Evolutionary conservation across 2,888 invertebrate genomes (phyloP), one percentile per base, ranked within the genome.

Genomic region (Carpatolechia fugitivella): DNA sequence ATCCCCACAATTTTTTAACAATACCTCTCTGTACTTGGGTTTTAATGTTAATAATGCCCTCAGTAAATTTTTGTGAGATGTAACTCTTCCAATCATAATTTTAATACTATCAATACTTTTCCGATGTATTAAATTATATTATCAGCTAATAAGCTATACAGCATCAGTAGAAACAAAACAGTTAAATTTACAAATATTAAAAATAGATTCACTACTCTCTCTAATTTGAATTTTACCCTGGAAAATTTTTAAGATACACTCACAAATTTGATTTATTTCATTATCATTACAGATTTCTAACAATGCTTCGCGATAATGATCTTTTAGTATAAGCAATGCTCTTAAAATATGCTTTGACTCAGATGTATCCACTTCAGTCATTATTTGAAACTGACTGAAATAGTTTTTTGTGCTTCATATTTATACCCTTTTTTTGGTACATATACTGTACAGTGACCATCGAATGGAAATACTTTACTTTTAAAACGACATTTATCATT

Each of bases 191-290:
- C n/a, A n/a, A n/a, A n/a, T n/a, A n/a, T n/a, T n/a, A n/a, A n/a
- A n/a, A n/a, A n/a, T n/a, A n/a, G n/a, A n/a, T n/a, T n/a, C n/a
- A n/a, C n/a, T n/a, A n/a, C n/a, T 40, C 14, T 58, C 55, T 33
- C 46, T 8, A 3, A 61, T 2, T 46, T 52, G 48, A 47, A 59
- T 10, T 53, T 57, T 60, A 7, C 58, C 58, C 11, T 57, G 48
- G 8, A 59, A 38, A n/a, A 59, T 55, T 51, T 65, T 63, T 49
- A 58, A 51, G 46, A 64, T 60, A 49, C 62, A 65, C 46, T 65
- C 63, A 62, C 64, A 65, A 56, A 68, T 62, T 41, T 60, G 65
- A 55, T 68, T 61, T 40, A 64, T 63, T 62, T 63, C 63, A 47
- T 60, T 52, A 40, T 63, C 48, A 40, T 54, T 44, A 60, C 64